Evolutionary conservation across 2,797 vertebrate genomes (phyloP), one percentile per base, ranked within the genome.

Genomic region (Sorex maritimensis): DNA sequence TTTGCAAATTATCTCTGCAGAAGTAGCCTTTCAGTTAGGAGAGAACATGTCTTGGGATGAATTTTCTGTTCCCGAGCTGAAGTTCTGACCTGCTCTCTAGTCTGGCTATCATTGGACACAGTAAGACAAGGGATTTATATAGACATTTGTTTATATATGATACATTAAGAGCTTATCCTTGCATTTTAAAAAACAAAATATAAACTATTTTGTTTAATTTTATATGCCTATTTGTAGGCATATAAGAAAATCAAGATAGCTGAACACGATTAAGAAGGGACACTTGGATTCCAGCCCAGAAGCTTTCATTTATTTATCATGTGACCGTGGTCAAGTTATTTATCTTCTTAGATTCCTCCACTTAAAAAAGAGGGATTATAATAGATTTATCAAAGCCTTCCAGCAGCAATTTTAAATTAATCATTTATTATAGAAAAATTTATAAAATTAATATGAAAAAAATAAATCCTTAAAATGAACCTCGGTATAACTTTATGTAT

Each of bases 381-480:
- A 83, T 88, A 93, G 34, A 83, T 85, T 82, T 94, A 79, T 68
- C 14, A 46, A 46, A 77, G 72, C 26, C 44, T 95, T 95, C 68
- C 46, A 80, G 55, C 63, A 65, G 8, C 24, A 86, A 92, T 19
- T 93, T 74, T 86, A 92, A 90, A 82, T 85, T 67, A 90, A 92
- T 72, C 87, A 93, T 75, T 91, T 82, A 94, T 41, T 52, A 72
- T 55, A 81, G 55, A 73, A 90, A 88, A 61, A 80, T 68, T 17
- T 81, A 86, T 82, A 90, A 85, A 95, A 93, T 90, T 77, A 91
- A 67, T 79, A 92, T 71, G 63, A 52, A 90, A 93, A 79, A 79
- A 87, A 72, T 71, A 67, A 58, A 6, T 12, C 71, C 69, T 74
- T 73, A 86, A 65, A 93, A 49, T 79, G 87, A 95, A 79, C 24